Conservation (phyloP, 2,888 invertebrate genomes). For the Netelia fuscicornis region DNA sequence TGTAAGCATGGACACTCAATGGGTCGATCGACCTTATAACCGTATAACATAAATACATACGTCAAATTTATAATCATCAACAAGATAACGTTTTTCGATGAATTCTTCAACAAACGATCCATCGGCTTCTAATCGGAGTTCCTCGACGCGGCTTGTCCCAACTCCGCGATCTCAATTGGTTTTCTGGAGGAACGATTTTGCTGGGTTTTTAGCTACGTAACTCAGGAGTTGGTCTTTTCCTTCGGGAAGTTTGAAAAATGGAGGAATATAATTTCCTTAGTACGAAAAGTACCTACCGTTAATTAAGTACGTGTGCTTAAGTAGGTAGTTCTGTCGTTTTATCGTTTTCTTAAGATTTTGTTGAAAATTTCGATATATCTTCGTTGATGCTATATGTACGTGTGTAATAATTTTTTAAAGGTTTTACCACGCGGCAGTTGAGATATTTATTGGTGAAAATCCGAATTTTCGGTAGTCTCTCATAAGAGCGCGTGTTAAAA, state of each 20-base stretch:
- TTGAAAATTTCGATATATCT: no score
- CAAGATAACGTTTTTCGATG: slow-evolving; percentile 93
- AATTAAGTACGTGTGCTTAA: slow-evolving; percentile 4
- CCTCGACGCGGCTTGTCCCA: slow-evolving; percentile 89
- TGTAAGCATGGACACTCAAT: slow-evolving; percentile 94
- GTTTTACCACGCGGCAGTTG: no score
- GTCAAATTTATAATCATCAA: slow-evolving; percentile 98
- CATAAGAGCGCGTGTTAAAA: no score
- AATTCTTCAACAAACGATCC: slow-evolving; percentile 97
- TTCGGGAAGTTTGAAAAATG: slow-evolving; percentile 94
- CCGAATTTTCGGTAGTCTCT: no score
- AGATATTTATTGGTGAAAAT: no score
- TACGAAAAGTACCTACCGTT: slow-evolving; percentile 78
- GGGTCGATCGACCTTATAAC: slow-evolving; percentile 96
- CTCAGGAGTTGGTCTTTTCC: slow-evolving; percentile 89
- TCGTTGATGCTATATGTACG: no score
- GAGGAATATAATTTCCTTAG: slow-evolving; percentile 91
- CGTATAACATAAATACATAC: slow-evolving; percentile 97
- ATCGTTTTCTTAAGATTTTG: no score
- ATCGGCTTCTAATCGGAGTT: slow-evolving; percentile 89
- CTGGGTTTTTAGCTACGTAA: slow-evolving; percentile 89
- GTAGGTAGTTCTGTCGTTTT: no score
- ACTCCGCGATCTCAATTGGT: slow-evolving; percentile 96
- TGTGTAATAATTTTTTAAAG: no score
- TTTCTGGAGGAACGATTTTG: slow-evolving; percentile 94